Evolutionary conservation across 2,113 vertebrate genomes (phyloP).

Genomic region (Onychostruthus taczanowskii): DNA sequence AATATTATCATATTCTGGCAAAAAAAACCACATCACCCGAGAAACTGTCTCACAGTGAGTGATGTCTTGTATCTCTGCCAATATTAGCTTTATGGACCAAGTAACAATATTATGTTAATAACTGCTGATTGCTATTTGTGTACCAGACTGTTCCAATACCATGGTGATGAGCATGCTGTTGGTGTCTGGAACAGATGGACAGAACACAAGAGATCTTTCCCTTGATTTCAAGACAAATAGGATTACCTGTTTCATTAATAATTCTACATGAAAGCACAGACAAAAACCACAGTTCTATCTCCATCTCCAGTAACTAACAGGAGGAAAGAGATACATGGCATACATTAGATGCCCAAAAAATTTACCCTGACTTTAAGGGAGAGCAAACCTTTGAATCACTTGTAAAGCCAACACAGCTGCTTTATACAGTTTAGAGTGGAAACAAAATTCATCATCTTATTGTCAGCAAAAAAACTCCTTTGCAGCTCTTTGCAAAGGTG

Average conservation of each 20-base stretch:
- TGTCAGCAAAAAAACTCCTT: not conserved
- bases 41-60: not conserved
- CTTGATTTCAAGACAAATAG: conserved; percentile 41
- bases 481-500: not conserved
- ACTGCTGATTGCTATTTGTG: conserved; percentile 34
- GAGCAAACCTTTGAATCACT: not conserved
- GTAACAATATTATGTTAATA: conserved; percentile 38
- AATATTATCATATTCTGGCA: not conserved
- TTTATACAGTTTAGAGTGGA: not conserved
- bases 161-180: conserved; percentile 41
- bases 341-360: not conserved
- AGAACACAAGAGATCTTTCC: conserved; percentile 22
- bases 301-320: conserved; percentile 45
- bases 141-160: conserved; percentile 36
- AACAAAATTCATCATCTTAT: not conserved
- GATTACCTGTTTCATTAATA: conserved; percentile 68
- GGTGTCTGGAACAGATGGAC: conserved; percentile 49
- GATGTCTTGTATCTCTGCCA: conserved; percentile 3
- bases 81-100: conserved; percentile 40
- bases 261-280: conserved; percentile 57
- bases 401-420: not conserved
- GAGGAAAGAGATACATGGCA: not conserved
- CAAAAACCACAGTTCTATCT: conserved; percentile 57
- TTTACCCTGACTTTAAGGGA: not conserved
- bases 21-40: not conserved